Base-by-base conservation (phyloP, 2,888 invertebrate genomes). In the Lamellibrachia satsuma region DNA sequence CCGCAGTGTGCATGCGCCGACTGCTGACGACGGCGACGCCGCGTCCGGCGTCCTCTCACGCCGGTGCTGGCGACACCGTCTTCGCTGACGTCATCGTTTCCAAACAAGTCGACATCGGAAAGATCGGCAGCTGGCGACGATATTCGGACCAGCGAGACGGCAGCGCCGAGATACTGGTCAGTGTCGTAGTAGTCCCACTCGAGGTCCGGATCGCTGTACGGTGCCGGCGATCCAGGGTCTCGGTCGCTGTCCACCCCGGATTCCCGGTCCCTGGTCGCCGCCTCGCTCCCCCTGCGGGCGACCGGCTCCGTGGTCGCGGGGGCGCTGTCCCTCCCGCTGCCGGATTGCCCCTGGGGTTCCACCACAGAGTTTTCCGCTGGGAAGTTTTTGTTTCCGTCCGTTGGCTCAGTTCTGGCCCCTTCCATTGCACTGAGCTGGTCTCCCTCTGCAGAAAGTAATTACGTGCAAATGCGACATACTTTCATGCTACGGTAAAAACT, bases 171-270 rank as follows among this genome's bases (percentile, higher is more conserved):
- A 6, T 15, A 75, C 75, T 75, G 75, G 22, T 75, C 75, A 15
- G 75, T 75, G 22, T 75, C 75, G 75, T 75, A 75, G 75, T 75
- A 75, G 75, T 75, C 75, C 75, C 75, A 75, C 75, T 75, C 75
- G 22, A 75, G 75, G 15, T 75, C 75, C 75, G 75, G 75, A 15
- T 75, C 75, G 22, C 75, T 15, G 75, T 75, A 22, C 75, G 22
- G 15, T 6, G 75, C 75, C 22, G 75, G 75, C 15, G 75, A 75
- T 22, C 22, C 75, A 6, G 75, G 22, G 6, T 3, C 75, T n/a
- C 11, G 75, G 75, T 75, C 75, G 75, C 75, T 55, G 55, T 55
- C 55, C 55, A 55, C 55, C 2, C 55, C 55, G 55, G 55, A 55
- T 55, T 9, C 55, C 55, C 7, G 9, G 3, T 39, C 39, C 39